A percentile compares a stretch with the other conserved stretches of the same genome.
These are phyloP conservation scores for Lasioglossum marginatum DNA, from an alignment of 2,888 invertebrate genomes.

Conservation along the genomic window DNA sequence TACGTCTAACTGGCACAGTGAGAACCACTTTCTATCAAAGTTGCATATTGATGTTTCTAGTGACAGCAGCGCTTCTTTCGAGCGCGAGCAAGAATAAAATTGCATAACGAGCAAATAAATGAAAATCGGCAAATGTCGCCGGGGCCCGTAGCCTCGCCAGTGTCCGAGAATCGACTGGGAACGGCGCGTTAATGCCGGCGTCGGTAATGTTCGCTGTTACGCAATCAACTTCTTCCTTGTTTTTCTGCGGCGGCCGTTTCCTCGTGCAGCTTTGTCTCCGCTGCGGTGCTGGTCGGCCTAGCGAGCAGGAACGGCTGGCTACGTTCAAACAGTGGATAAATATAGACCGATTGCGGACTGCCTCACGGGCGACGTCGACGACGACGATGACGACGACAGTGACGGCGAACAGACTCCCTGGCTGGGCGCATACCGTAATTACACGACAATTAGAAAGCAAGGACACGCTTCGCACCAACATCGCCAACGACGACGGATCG, in stretches of 20 bases:
- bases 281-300: constrained; percentile 11
- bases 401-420: constrained; percentile 40
- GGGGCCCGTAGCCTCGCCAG: neutral
- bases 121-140: neutral
- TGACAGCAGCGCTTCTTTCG: neutral
- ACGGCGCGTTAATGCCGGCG: neutral
- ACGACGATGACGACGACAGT: neutral
- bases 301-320: constrained; percentile 35
- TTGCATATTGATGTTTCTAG: neutral
- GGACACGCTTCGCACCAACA: constrained; percentile 67
- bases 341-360: constrained; percentile 63
- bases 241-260: constrained; percentile 32
- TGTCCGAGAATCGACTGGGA: neutral
- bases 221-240: constrained; percentile 38
- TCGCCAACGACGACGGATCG: constrained; percentile 23
- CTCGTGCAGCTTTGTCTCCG: constrained; percentile 31
- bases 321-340: constrained; percentile 69
- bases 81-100: neutral
- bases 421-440: constrained; percentile 65
- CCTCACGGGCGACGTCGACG: constrained; percentile 45
- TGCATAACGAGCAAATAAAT: neutral
- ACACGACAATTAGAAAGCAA: constrained; percentile 77
- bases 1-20: too few species aligned
- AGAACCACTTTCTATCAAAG: neutral
- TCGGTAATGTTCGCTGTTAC: constrained; percentile 24